These are phyloP conservation scores for Linepithema humile DNA, from an alignment of 1,140 invertebrate species.

Conservation along the genomic window DNA sequence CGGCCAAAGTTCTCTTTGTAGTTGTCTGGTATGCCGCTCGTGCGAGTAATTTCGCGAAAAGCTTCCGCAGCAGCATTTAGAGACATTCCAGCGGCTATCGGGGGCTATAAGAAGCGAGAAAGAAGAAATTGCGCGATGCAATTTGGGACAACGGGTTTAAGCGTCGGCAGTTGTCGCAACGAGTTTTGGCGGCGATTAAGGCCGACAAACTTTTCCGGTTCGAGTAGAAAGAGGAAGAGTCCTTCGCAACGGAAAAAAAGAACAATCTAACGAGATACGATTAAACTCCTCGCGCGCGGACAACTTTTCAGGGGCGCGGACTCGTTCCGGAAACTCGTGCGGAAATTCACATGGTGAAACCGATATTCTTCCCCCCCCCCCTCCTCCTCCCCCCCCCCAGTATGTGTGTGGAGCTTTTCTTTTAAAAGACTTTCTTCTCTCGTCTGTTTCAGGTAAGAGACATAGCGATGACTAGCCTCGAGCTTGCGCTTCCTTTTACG, in stretches of 20 bases:
- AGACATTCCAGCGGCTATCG: slow-evolving; percentile 62
- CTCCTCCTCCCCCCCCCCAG: too few relatives aligned
- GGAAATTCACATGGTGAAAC: background rate
- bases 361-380: slow-evolving; percentile 42
- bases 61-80: slow-evolving; percentile 17
- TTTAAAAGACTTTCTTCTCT: slow-evolving; percentile 55
- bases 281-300: slow-evolving; percentile 59
- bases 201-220: slow-evolving; percentile 58
- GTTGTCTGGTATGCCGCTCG: slow-evolving; percentile 1
- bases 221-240: background rate
- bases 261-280: slow-evolving; percentile 69
- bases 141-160: slow-evolving; percentile 66
- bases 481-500: slow-evolving; percentile 9
- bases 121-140: slow-evolving; percentile 70
- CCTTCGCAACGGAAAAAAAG: slow-evolving; percentile 17
- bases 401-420: background rate
- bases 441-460: slow-evolving; percentile 76
- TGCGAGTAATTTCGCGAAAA: background rate
- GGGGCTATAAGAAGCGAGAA: slow-evolving; percentile 28
- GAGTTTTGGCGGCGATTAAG: slow-evolving; percentile 71
- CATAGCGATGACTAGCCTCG: slow-evolving; percentile 12
- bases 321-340: slow-evolving; percentile 20
- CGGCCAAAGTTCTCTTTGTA: slow-evolving; percentile 8
- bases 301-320: slow-evolving; percentile 59
- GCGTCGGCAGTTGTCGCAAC: slow-evolving; percentile 63